Conservation (phyloP, 2,797 vertebrate species). For the Prunella strophiata region DNA sequence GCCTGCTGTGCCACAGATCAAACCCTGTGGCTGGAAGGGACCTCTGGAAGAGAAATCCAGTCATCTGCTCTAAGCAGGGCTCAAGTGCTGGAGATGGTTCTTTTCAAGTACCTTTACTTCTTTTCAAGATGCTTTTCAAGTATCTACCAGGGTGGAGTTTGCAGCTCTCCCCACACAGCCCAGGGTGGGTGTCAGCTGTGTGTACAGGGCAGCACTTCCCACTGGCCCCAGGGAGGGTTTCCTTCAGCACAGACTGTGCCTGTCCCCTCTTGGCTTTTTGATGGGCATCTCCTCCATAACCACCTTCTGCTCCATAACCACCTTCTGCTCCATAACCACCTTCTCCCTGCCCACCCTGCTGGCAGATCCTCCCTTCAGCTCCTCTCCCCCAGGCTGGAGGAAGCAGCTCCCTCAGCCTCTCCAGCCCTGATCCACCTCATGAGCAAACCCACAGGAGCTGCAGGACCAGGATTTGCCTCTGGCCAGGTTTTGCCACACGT, state of each 20-base stretch:
- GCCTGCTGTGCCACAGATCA: background rate
- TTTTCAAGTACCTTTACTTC: background rate
- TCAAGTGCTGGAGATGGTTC: background rate
- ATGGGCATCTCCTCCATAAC: background rate
- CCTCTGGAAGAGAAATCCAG: background rate
- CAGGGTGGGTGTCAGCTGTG: background rate
- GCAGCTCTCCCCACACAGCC: background rate
- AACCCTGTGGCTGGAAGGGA: background rate
- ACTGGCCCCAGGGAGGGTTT: background rate
- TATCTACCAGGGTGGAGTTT: background rate
- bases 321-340: background rate
- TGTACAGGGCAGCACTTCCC: background rate
- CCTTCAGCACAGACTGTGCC: background rate
- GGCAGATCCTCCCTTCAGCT: background rate
- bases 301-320: background rate
- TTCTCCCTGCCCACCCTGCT: background rate
- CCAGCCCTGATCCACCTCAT: background rate
- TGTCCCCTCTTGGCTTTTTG: background rate
- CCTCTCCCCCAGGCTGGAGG: background rate
- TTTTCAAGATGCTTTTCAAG: background rate
- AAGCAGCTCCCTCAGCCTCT: background rate
- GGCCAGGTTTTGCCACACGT: background rate
- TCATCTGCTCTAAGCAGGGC: background rate
- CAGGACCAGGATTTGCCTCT: background rate
- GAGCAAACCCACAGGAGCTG: background rate